Percentiles rank a stretch among this genome's conserved stretches.
Evolutionary conservation across 2,888 invertebrate genomes (phyloP).

Genomic region (Heliconius charithonia): DNA sequence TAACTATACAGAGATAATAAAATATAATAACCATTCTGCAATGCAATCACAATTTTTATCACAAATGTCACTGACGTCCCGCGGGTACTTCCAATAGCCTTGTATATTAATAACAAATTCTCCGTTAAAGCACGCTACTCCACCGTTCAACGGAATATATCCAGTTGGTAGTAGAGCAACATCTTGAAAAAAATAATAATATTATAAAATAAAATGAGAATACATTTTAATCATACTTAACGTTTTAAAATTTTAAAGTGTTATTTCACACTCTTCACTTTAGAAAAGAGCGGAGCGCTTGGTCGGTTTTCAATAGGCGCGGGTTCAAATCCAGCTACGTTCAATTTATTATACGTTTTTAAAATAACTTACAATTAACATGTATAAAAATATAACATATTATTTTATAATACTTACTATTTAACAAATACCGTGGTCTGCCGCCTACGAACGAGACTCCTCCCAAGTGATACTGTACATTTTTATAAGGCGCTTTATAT

Average conservation of each 20-base stretch:
- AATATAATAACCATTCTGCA: constrained; percentile 60
- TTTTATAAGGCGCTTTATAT: constrained; percentile 58
- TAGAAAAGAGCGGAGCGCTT: no score
- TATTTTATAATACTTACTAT: constrained; percentile 55
- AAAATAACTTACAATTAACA: no score
- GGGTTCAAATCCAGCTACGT: no score
- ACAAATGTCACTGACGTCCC: constrained; percentile 56
- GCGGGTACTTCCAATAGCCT: constrained; percentile 67
- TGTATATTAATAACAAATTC: constrained; percentile 55
- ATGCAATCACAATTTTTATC: constrained; percentile 65
- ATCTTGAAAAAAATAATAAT: constrained; percentile 54
- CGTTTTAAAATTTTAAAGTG: no score
- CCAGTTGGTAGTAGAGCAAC: constrained; percentile 65
- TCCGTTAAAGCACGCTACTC: constrained; percentile 50
- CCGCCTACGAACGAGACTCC: constrained; percentile 63
- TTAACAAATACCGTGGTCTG: constrained; percentile 61
- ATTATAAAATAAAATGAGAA: not conserved
- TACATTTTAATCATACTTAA: not conserved
- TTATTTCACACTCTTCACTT: no score
- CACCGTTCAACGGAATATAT: constrained; percentile 66
- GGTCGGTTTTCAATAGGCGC: no score
- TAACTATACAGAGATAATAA: not conserved
- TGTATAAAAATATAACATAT: not conserved
- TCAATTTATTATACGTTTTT: no score
- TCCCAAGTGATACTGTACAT: constrained; percentile 62